Base-by-base conservation (phyloP, 1,140 invertebrate species). In the Tribolium castaneum region DNA sequence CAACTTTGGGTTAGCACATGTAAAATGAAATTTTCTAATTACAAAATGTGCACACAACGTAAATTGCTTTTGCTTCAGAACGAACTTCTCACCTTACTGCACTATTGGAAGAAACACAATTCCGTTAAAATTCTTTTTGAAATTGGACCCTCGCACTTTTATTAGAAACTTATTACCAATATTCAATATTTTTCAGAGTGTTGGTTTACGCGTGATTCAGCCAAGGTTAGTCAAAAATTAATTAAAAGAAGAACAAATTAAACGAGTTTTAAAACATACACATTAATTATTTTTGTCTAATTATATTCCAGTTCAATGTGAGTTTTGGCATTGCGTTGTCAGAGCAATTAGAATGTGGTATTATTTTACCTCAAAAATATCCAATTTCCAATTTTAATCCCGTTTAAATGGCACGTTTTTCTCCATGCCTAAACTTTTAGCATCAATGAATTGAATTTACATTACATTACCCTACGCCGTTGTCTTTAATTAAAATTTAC, bases 401-500 rank as follows among this genome's bases (percentile, higher is more conserved):
- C 7, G 13, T 66, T 66, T 66, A 34, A 66, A 66, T 7, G 34
- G 34, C 3, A 6, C 59, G 10, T 66, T 66, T 66, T 35, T 34
- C 10, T 9, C 12, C 10, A 59, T 22, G 16, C 9, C 6, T 66
- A 13, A 66, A 66, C 30, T 66, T 66, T 35, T 22, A 66, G 59
- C 25, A 13, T 66, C 9, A 66, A 34, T 66, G 30, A 66, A 66
- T 66, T 66, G 30, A 25, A 66, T 66, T 66, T 66, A 35, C 59
- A 66, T 66, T 66, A 35, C 30, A 66, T 66, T 66, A 66, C n/a
- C 59, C 6, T 35, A 35, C 54, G 54, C 19, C 22, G 54, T 59
- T 7, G 16, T 59, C 54, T 59, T 45, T 59, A 59, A 59, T 59
- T 59, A 59, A 59, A 59, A 59, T 59, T 59, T 59, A 22, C 54